Evolutionary conservation across 2,888 invertebrate genomes (phyloP).

Genomic region (Alloplasta piceator): DNA sequence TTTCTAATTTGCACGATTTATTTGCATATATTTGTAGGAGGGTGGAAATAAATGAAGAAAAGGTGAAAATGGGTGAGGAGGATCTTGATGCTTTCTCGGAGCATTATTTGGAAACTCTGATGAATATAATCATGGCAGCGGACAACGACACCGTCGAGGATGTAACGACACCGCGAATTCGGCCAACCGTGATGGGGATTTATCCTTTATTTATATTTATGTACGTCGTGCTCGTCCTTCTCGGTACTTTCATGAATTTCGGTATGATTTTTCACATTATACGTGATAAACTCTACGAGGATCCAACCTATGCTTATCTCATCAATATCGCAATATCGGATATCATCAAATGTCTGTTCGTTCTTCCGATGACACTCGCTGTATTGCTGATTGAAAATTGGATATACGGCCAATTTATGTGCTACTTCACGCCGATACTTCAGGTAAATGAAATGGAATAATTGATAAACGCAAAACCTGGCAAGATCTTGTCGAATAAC

Average conservation of each 20-base stretch:
- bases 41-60: background rate
- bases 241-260: conserved; percentile 86
- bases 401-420: conserved; percentile 89
- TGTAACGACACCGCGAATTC: conserved; percentile 86
- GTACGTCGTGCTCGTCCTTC: conserved; percentile 85
- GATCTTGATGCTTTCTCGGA: conserved; percentile 57
- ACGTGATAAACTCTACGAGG: conserved; percentile 85
- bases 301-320: conserved; percentile 88
- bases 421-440: conserved; percentile 89
- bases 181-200: conserved; percentile 85
- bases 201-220: conserved; percentile 87
- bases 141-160: conserved; percentile 84
- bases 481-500: too few species aligned
- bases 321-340: conserved; percentile 88
- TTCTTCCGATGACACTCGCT: conserved; percentile 88
- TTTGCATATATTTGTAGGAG: too few species aligned
- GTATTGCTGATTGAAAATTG: conserved; percentile 89
- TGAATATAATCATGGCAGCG: conserved; percentile 79
- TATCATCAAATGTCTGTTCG: conserved; percentile 87
- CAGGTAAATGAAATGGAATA: conserved; percentile 84
- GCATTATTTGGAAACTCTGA: conserved; percentile 75
- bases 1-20: too few species aligned
- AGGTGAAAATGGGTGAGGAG: conserved; percentile 39
- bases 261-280: conserved; percentile 85
- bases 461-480: too few species aligned